Evolutionary conservation across 64 coral and sea anemone species (phyloP), one percentile per base, ranked within the genome.

Genomic region (Montipora efflorescens): DNA sequence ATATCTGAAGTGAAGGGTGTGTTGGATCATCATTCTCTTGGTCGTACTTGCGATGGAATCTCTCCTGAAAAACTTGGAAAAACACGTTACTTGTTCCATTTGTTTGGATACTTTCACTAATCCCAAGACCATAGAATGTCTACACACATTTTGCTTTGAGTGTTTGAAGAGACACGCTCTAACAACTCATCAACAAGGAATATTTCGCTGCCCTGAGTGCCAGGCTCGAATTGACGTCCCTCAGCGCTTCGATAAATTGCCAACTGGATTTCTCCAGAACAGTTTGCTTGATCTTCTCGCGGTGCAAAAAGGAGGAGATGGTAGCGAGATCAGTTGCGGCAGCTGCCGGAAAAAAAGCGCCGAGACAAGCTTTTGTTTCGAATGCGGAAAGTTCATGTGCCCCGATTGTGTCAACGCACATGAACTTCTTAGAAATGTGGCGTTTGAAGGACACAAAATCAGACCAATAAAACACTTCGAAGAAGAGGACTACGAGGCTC

Each of bases 251-350:
- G 87, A 89, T 23, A 58, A 77, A 7, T 59, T 77, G 25, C 87
- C 71, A 18, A 89, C 71, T 5, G 76, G 87, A 59, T 89, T 89
- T 15, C 87, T 76, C 3, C 87, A 89, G 0, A 89, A 89, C 59
- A 89, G 87, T 76, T 76, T 76, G 57, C 71, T 76, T 77, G 74
- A 47, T 43, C 52, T 89, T 59, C 72, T 89, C 10, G 23, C 74
- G 1, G 76, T 77, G 5, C 28, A 47, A 46, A 46, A 89, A 36
- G 53, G 76, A 0, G 46, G 59, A 3, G 22, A 55, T 59, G 59
- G 45, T 59, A 22, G 48, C 48, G 76, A 89, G 4, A 16, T 45
- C 53, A 59, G n/a, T 7, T 89, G 87, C 11, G 47, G 44, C 0
- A 89, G 12, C 5, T 89, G 87, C 59, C 4, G 19, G 16, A 16